phyloP scores from a whole-genome alignment of 1,140 invertebrate genomes.

The Drosophila fuyamai region DNA sequence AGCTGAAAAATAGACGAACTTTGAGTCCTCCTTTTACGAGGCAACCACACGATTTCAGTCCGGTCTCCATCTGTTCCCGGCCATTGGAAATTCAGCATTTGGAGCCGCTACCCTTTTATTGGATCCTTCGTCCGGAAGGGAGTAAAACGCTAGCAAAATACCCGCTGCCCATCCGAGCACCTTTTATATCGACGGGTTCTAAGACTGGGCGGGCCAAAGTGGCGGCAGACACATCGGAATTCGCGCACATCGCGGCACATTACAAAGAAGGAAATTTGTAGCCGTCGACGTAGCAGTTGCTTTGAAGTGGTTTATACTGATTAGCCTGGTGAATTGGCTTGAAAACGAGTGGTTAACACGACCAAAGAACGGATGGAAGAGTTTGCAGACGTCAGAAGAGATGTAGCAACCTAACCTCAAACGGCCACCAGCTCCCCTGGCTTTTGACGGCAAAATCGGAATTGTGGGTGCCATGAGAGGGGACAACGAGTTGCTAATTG shows the following conservation, averaged over 20 bases:
- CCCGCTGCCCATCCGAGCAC: slow-evolving; percentile 35
- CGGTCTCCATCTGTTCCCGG: background rate
- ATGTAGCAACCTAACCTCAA: slow-evolving; percentile 4
- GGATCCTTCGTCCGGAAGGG: slow-evolving; percentile 20
- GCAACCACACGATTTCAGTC: background rate
- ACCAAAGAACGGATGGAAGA: slow-evolving; percentile 1
- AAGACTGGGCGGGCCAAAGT: slow-evolving; percentile 14
- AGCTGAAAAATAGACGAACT: background rate
- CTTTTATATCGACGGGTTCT: slow-evolving; percentile 40
- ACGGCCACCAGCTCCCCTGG: slow-evolving; percentile 5
- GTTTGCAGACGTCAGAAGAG: slow-evolving; percentile 1
- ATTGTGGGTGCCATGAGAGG: background rate
- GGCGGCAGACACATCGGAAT: slow-evolving; percentile 63
- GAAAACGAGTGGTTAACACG: slow-evolving; percentile 46
- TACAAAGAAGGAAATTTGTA: slow-evolving; percentile 56
- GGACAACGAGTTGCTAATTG: slow-evolving; percentile 68
- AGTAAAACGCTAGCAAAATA: slow-evolving; percentile 41
- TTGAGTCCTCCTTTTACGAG: background rate
- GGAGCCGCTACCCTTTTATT: slow-evolving; percentile 19
- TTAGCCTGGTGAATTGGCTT: slow-evolving; percentile 63
- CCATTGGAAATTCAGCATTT: background rate
- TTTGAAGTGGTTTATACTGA: slow-evolving; percentile 74
- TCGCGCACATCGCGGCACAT: slow-evolving; percentile 38
- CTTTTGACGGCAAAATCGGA: slow-evolving; percentile 9
- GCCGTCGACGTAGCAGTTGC: slow-evolving; percentile 15